Percentiles rank a stretch among this genome's conserved stretches.
Evolutionary conservation across 2,888 invertebrate species (phyloP).

Genomic region (Eristalis arbustorum): DNA sequence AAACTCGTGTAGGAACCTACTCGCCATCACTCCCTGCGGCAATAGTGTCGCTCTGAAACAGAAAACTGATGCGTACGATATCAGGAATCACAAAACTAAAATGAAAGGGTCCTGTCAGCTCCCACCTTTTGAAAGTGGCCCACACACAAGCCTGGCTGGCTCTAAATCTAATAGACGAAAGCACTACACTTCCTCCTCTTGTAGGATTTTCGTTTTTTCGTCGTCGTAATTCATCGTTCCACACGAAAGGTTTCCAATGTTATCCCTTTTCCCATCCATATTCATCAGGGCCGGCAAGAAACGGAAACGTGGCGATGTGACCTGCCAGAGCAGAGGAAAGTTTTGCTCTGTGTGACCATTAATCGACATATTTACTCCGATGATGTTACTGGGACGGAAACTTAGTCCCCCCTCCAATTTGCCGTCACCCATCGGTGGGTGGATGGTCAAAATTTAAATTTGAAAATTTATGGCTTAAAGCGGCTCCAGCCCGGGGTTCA

Average conservation of each 20-base stretch:
- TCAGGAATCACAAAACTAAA: constrained; percentile 40
- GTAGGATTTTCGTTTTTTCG: constrained; percentile 14
- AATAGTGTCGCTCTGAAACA: background rate
- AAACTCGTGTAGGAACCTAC: background rate
- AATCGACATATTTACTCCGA: constrained; percentile 55
- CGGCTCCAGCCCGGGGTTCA: background rate
- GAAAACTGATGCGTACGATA: constrained; percentile 15
- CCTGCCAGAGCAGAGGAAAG: constrained; percentile 21
- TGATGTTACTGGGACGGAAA: constrained; percentile 23
- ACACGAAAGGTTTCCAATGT: constrained; percentile 55
- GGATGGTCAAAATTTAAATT: constrained; percentile 30
- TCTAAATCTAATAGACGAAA: constrained; percentile 48
- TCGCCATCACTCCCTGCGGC: background rate
- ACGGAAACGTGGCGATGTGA: constrained; percentile 3
- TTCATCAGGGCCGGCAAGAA: constrained; percentile 31
- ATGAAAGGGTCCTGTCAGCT: constrained; percentile 34
- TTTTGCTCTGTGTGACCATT: constrained; percentile 39
- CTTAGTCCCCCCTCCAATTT: constrained; percentile 24
- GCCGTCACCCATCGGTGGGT: background rate
- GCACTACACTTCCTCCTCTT: constrained; percentile 7
- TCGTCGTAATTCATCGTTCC: constrained; percentile 56
- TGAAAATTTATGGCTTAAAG: constrained; percentile 47
- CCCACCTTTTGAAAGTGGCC: constrained; percentile 20
- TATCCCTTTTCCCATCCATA: constrained; percentile 47
- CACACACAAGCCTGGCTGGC: constrained; percentile 6